Conservation (phyloP, 1,140 invertebrate genomes). For the Chlorops oryzae region DNA sequence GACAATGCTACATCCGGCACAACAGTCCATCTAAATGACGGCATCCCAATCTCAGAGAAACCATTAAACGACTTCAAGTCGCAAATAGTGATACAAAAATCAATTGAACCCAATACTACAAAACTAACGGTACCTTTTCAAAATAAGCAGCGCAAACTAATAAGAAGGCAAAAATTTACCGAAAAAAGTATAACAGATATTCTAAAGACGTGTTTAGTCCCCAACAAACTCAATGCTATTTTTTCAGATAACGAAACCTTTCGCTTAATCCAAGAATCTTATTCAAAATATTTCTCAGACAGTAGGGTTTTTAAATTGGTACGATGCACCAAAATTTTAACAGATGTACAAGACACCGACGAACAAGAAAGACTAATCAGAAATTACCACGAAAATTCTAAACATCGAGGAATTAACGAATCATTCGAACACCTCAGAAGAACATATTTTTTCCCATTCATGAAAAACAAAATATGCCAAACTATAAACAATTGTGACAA, state of each 20-base stretch:
- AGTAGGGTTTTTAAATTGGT: conserved; percentile 14
- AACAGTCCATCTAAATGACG: background rate
- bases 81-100: background rate
- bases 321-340: conserved; percentile 4
- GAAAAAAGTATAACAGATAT: conserved; percentile 1
- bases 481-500: conserved; percentile 18
- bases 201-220: background rate
- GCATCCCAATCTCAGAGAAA: conserved; percentile 5
- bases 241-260: background rate
- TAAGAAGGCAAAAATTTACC: no score
- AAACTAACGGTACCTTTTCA: background rate
- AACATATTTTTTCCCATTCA: conserved; percentile 19
- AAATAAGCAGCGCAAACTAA: background rate
- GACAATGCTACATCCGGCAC: background rate
- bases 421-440: conserved; percentile 11
- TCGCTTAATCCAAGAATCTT: conserved; percentile 1
- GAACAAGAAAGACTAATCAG: conserved; percentile 12
- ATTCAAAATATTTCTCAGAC: conserved; percentile 7
- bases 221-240: background rate
- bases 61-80: conserved; percentile 6
- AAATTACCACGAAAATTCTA: conserved; percentile 26
- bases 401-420: conserved; percentile 26
- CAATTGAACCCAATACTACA: background rate
- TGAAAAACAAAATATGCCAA: conserved; percentile 5
- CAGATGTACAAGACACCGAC: conserved; percentile 8